Conservation (phyloP, 1,140 invertebrate genomes). For the Hetaerina americana region DNA sequence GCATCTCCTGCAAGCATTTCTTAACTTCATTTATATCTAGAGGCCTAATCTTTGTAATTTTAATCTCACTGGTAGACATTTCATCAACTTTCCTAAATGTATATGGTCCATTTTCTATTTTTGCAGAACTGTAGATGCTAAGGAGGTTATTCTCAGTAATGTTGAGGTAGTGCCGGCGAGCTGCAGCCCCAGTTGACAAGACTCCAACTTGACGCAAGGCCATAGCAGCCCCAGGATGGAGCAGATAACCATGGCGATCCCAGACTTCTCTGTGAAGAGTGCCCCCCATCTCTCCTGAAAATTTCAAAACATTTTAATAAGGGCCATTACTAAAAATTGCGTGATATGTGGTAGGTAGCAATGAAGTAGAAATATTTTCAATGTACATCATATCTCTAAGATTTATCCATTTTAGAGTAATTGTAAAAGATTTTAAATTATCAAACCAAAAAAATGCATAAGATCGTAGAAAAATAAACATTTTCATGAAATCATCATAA, state of each 20-base stretch:
- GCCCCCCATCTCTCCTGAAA: slow-evolving; percentile 19
- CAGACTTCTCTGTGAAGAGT: slow-evolving; percentile 19
- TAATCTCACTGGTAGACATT: neutral
- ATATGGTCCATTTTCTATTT: neutral
- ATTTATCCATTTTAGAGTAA: no score
- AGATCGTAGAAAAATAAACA: no score
- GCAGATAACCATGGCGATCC: slow-evolving; percentile 14
- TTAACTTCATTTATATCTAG: neutral
- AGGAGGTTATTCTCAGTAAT: slow-evolving; percentile 9
- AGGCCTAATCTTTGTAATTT: neutral
- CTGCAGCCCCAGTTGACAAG: slow-evolving; percentile 1
- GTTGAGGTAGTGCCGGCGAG: slow-evolving; percentile 7
- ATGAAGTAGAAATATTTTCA: no score
- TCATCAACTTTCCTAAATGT: neutral
- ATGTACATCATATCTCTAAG: no score
- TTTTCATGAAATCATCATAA: no score
- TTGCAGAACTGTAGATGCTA: slow-evolving; percentile 3
- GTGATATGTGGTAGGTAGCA: no score
- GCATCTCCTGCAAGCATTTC: neutral
- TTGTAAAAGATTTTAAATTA: no score
- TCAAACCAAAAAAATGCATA: no score
- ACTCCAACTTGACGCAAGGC: slow-evolving; percentile 17
- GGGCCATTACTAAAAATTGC: no score
- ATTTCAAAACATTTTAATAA: no score
- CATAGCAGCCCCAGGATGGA: slow-evolving; percentile 16